phyloP scores from a whole-genome alignment of 2,113 vertebrate genomes.

The Peromyscus leucopus region DNA sequence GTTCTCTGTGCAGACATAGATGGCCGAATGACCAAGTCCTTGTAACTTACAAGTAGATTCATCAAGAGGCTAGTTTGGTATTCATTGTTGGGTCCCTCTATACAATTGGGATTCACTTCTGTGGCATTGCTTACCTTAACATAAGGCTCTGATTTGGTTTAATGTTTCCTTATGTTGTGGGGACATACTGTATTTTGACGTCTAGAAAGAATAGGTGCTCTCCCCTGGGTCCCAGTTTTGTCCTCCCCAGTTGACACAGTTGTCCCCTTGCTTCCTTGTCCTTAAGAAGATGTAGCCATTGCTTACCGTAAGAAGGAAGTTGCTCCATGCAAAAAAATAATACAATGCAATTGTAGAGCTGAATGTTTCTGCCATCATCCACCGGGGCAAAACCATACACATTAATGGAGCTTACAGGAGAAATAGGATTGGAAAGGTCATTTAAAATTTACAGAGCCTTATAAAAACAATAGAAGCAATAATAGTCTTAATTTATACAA shows the following conservation, averaged over 20 bases:
- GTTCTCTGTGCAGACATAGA: conserved; percentile 26
- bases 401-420: neutral
- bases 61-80: conserved; percentile 44
- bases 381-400: neutral
- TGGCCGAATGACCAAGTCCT: conserved; percentile 30
- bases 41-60: conserved; percentile 31
- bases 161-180: neutral
- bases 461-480: neutral
- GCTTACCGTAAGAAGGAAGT: conserved; percentile 20
- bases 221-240: conserved; percentile 21
- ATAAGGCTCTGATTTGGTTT: conserved; percentile 26
- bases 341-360: neutral
- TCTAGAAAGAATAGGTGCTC: conserved; percentile 70
- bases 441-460: conserved; percentile 40
- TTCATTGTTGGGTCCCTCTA: conserved; percentile 20
- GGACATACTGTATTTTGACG: neutral
- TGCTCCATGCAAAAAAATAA: neutral
- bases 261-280: neutral
- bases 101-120: conserved; percentile 9
- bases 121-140: conserved; percentile 8
- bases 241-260: neutral
- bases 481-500: neutral
- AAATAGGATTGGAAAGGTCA: neutral
- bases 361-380: neutral
- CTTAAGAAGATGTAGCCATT: neutral